These are phyloP conservation scores for Himalopsyche phryganea DNA, from an alignment of 1,140 invertebrate species.

Conservation along the genomic window DNA sequence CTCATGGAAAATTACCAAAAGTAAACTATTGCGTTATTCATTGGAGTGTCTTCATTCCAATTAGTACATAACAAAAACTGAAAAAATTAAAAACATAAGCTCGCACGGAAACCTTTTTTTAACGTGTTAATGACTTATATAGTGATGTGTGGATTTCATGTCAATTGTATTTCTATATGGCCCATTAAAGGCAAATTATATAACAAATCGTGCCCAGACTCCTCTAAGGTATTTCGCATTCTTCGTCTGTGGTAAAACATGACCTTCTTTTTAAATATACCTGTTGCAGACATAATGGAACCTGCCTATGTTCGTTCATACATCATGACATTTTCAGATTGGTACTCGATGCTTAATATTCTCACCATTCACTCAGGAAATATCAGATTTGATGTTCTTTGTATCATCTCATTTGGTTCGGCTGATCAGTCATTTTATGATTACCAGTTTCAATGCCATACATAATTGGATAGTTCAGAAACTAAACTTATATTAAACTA, in stretches of 20 bases:
- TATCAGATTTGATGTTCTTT: slow-evolving; percentile 3
- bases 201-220: slow-evolving; percentile 10
- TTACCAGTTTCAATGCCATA: slow-evolving; percentile 12
- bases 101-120: too few relatives aligned
- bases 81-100: too few relatives aligned
- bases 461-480: neutral
- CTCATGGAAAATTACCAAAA: too few relatives aligned
- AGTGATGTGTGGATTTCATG: neutral
- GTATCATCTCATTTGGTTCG: too few relatives aligned
- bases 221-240: slow-evolving; percentile 2
- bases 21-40: too few relatives aligned
- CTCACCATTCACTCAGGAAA: slow-evolving; percentile 18
- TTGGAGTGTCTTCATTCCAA: too few relatives aligned
- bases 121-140: too few relatives aligned
- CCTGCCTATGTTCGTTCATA: slow-evolving; percentile 4
- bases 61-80: too few relatives aligned
- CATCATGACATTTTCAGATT: slow-evolving; percentile 17
- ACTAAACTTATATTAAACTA: too few relatives aligned
- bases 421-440: neutral
- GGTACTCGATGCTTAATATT: neutral
- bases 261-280: slow-evolving; percentile 14
- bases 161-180: neutral
- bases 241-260: slow-evolving; percentile 11
- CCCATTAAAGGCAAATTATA: neutral
- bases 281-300: slow-evolving; percentile 15